A percentile compares a stretch with the other conserved stretches of the same genome.
Conservation (phyloP, 2,797 vertebrate species). For the Tenualosa ilisha region DNA sequence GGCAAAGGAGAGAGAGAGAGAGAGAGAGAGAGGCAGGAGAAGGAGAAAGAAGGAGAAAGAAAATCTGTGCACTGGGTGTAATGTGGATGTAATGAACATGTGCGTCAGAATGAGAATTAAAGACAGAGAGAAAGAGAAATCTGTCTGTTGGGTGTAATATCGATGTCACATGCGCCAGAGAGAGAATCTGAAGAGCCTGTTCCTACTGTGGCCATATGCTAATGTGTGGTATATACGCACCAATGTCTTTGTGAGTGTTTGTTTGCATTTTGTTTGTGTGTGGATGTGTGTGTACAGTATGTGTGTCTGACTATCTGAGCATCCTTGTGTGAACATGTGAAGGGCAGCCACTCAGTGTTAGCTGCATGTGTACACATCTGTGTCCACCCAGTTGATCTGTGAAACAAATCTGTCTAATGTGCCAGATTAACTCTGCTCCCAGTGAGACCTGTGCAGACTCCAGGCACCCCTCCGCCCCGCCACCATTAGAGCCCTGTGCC, state of each 20-base stretch:
- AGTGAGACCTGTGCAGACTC: neutral
- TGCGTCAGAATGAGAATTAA: too few relatives aligned
- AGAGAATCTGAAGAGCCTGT: conserved; percentile 36
- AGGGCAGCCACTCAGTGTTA: neutral
- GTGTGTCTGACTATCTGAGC: neutral
- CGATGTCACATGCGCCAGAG: neutral
- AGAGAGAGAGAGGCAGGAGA: too few relatives aligned
- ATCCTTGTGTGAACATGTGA: neutral
- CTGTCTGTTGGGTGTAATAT: too few relatives aligned
- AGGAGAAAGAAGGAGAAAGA: too few relatives aligned
- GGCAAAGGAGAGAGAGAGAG: too few relatives aligned
- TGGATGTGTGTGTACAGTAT: neutral
- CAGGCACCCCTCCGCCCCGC: neutral
- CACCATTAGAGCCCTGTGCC: neutral
- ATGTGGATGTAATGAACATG: too few relatives aligned
- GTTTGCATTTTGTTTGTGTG: neutral
- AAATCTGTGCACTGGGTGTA: too few relatives aligned
- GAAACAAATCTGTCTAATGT: neutral
- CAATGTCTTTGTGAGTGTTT: neutral
- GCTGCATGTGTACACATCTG: neutral
- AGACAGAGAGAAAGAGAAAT: too few relatives aligned
- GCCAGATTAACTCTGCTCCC: neutral
- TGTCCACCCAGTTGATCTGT: neutral
- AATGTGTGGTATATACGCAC: neutral
- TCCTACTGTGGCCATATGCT: neutral